Base-by-base conservation (phyloP, 2,797 vertebrate species). In the Darevskia mixta region DNA sequence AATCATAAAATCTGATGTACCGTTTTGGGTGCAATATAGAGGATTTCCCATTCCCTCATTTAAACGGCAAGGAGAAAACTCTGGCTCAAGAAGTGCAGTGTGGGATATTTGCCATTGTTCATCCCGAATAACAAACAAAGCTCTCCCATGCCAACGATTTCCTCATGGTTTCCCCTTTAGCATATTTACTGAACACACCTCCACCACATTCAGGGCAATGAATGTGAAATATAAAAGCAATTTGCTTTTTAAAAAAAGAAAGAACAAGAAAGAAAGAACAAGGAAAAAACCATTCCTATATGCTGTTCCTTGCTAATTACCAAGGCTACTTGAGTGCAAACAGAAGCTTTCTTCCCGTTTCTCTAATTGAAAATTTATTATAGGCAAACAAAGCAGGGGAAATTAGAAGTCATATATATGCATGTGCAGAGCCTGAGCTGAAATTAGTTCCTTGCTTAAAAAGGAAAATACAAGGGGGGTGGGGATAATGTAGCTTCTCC, bases 321-420 rank as follows among this genome's bases (percentile, higher is more conserved):
- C 64, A 2, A 55, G 8, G 85, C 45, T 92, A 87, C 90, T 94
- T 83, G 38, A 71, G 3, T 85, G 83, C 93, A 95, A 94, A 95
- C 79, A 95, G 87, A 90, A 93, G 32, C 79, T 91, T 94, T 93
- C 75, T 91, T 79, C 38, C 7, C 89, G 72, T 90, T 91, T 76
- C 58, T 90, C 58, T 95, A 95, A 95, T 94, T 95, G 91, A 96
- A 95, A 94, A 93, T 95, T 95, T 94, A 88, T 93, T 95, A 90
- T 86, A 91, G 78, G 79, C 86, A 95, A 97, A 95, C 73, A 94
- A 72, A 95, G 94, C 76, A 13, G 80, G 72, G 77, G 32, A 91
- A 95, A 95, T 96, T 90, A 92, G 86, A 92, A 89, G 90, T 87
- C 90, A 82, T 92, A 90, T 90, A 61, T 93, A 93, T 95, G 86